Percentiles rank a stretch among this genome's conserved stretches.
Evolutionary conservation across 2,113 vertebrate species (phyloP).

Genomic region (Rousettus leschenaultii): DNA sequence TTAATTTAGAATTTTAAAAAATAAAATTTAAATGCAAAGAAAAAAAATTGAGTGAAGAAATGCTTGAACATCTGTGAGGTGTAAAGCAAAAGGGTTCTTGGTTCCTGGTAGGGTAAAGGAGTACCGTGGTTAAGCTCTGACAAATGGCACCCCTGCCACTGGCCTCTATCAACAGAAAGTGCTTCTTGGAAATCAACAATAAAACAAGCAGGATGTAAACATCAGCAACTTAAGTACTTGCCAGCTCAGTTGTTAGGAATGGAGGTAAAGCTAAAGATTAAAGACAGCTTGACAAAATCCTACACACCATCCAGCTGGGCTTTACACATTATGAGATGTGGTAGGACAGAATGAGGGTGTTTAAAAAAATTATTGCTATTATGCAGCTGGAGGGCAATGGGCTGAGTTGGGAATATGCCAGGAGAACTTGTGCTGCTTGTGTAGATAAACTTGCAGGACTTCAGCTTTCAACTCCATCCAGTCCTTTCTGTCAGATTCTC

Average conservation of each 20-base stretch:
- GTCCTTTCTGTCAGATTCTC: constrained; percentile 75
- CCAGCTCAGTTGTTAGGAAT: neutral
- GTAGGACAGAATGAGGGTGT: constrained; percentile 35
- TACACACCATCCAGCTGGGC: constrained; percentile 59
- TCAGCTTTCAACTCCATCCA: constrained; percentile 77
- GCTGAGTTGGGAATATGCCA: constrained; percentile 73
- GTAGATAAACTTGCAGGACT: constrained; percentile 79
- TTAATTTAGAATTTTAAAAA: neutral
- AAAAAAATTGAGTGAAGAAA: constrained; percentile 18
- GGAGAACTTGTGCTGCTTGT: constrained; percentile 78
- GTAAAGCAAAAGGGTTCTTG: neutral
- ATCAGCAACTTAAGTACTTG: neutral
- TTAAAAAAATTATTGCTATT: constrained; percentile 64
- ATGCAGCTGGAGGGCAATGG: constrained; percentile 14
- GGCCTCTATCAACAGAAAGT: neutral
- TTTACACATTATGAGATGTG: constrained; percentile 33
- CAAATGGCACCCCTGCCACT: neutral
- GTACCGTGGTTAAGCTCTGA: neutral
- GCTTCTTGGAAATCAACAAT: constrained; percentile 46
- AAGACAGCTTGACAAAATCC: constrained; percentile 45
- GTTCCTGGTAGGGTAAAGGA: neutral
- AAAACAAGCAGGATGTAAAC: constrained; percentile 35
- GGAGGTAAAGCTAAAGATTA: constrained; percentile 34
- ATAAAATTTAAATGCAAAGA: neutral
- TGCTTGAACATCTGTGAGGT: neutral